These are phyloP conservation scores for Thamnaconus septentrionalis DNA, from an alignment of 2,113 vertebrate species.

Conservation along the genomic window DNA sequence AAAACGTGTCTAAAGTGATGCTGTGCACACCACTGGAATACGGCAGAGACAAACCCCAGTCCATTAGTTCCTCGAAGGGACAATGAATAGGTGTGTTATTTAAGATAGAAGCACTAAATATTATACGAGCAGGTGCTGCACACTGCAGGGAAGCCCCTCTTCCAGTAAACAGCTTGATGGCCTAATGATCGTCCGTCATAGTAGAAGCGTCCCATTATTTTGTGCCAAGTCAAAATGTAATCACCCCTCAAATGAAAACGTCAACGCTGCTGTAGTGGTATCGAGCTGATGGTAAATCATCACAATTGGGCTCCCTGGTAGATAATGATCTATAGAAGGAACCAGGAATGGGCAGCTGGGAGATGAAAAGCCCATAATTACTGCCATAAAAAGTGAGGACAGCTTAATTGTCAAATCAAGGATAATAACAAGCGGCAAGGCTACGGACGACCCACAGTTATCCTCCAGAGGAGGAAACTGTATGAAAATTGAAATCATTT, in stretches of 20 bases:
- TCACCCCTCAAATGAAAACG: not conserved
- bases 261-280: not conserved
- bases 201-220: not conserved
- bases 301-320: conserved; percentile 19
- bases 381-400: conserved; percentile 52
- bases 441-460: conserved; percentile 38
- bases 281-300: conserved; percentile 12
- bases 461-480: conserved; percentile 14
- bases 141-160: not conserved
- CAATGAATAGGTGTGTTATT: no score
- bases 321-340: conserved; percentile 27
- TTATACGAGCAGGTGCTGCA: no score
- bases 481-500: not conserved
- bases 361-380: conserved; percentile 65
- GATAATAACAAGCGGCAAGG: conserved; percentile 55
- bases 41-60: no score
- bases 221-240: not conserved
- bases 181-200: not conserved
- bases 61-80: no score
- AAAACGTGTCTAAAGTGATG: no score
- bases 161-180: not conserved
- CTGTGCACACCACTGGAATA: no score
- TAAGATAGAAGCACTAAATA: no score
- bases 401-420: conserved; percentile 68
- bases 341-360: conserved; percentile 50